Evolutionary conservation across 2,113 vertebrate genomes (phyloP), one percentile per base, ranked within the genome.

Genomic region (Addax nasomaculatus): DNA sequence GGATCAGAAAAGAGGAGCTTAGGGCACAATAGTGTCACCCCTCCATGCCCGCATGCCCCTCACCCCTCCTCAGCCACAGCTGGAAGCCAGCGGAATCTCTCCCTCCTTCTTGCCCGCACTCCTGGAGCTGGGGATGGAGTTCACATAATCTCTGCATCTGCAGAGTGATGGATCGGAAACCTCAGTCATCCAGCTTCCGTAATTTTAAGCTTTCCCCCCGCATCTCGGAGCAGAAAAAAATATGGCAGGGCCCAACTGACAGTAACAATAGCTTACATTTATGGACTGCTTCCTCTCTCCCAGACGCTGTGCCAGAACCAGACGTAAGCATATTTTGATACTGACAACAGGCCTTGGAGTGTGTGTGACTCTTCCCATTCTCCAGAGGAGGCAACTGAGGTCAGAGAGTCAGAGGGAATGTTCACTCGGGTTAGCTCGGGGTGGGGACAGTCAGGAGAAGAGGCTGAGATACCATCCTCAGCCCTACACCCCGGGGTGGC

Each of bases 181-280:
- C 88, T 29, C 45, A 64, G 49, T 84, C 0, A 1, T 9, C 91
- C 12, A 7, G 78, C 73, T 88, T 91, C 84, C 58, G 53, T 93
- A 53, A 95, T 78, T 90, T 94, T 90, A 76, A 81, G 57, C 53
- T 78, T 29, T 29, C 6, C 14, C 29, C 21, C 14, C 8, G 3
- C 39, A 76, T 76, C 17, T 85, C 62, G 5, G 33, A 90, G 85
- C 39, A 62, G 39, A 91, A 94, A 97, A n/a, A 95, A 93, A 92
- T 60, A 85, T 30, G 0, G 7, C 81, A 85, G 91, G 43, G 30
- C 78, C 84, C 53, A 6, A 14, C 2, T 58, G 97, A 81, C 87
- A 90, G n/a, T 36, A 58, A 79, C 92, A 85, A 89, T 80, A 73
- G 91, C 78, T 94, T 89, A 43, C 25, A 6, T 53, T 88, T 21